Evolutionary conservation across 2,797 vertebrate species (phyloP).

Genomic region (Platalea minor): DNA sequence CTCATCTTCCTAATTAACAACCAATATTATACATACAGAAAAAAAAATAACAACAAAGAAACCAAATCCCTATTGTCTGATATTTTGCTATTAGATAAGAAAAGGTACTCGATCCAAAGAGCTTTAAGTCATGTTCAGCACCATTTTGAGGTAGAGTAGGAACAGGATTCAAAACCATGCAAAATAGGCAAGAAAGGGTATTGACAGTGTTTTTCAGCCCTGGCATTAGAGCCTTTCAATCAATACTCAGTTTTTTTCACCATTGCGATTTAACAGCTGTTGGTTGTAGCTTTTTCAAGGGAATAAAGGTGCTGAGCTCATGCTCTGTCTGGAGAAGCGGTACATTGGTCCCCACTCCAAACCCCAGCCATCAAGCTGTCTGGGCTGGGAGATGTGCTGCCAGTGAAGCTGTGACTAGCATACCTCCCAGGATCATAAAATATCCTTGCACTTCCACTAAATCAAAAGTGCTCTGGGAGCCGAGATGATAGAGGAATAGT

Average conservation of each 20-base stretch:
- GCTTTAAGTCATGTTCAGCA: neutral
- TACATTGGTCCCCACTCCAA: neutral
- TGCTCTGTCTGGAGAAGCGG: neutral
- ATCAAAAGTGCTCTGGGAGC: neutral
- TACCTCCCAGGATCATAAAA: neutral
- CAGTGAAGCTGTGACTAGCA: neutral
- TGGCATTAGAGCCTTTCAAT: neutral
- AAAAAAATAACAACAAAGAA: neutral
- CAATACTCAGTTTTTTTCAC: neutral
- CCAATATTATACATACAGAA: neutral
- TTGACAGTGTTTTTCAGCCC: neutral
- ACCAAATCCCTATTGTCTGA: neutral
- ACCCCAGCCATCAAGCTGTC: neutral
- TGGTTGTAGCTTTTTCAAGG: neutral
- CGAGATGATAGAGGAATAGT: neutral
- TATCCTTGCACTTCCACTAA: neutral
- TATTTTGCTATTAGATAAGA: neutral
- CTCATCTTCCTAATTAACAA: neutral
- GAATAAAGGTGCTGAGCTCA: neutral
- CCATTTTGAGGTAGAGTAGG: neutral
- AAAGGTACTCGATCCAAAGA: neutral
- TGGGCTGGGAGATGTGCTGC: neutral
- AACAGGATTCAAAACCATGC: neutral
- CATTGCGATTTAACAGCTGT: neutral
- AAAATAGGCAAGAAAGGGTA: neutral